Percentiles rank a stretch among this genome's conserved stretches.
Evolutionary conservation across 2,888 invertebrate genomes (phyloP).

Genomic region (Harmothoe impar): DNA sequence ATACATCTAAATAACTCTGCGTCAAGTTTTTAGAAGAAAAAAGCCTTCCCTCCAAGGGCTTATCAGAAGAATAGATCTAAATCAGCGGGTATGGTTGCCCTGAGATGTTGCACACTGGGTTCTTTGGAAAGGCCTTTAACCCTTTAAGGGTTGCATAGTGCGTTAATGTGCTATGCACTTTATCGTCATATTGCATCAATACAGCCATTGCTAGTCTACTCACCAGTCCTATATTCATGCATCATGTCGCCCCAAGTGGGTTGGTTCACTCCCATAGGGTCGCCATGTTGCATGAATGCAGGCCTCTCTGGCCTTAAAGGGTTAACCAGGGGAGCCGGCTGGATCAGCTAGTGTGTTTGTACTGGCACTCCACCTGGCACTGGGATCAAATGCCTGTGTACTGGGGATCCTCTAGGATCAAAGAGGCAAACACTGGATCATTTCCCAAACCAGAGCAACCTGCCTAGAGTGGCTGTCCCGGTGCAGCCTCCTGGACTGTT

Average conservation of each 20-base stretch:
- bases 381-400: conserved; percentile 29
- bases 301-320: too few relatives aligned
- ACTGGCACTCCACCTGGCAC: conserved; percentile 7
- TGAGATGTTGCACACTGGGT: neutral
- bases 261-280: too few relatives aligned
- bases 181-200: too few relatives aligned
- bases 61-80: conserved; percentile 8
- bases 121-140: neutral
- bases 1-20: neutral
- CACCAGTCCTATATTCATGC: too few relatives aligned
- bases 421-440: conserved; percentile 23
- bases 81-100: neutral
- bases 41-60: neutral
- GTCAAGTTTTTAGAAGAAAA: neutral
- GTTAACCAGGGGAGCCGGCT: neutral
- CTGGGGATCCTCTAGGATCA: conserved; percentile 10
- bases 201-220: too few relatives aligned
- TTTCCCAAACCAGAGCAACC: neutral
- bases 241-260: too few relatives aligned
- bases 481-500: too few relatives aligned
- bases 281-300: too few relatives aligned
- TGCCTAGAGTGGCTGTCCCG: too few relatives aligned
- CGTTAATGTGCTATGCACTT: too few relatives aligned
- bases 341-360: conserved; percentile 22
- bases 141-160: too few relatives aligned